A percentile compares a stretch with the other conserved stretches of the same genome.
Evolutionary conservation across 2,888 invertebrate species (phyloP).

Genomic region (Drosophila emarginata): DNA sequence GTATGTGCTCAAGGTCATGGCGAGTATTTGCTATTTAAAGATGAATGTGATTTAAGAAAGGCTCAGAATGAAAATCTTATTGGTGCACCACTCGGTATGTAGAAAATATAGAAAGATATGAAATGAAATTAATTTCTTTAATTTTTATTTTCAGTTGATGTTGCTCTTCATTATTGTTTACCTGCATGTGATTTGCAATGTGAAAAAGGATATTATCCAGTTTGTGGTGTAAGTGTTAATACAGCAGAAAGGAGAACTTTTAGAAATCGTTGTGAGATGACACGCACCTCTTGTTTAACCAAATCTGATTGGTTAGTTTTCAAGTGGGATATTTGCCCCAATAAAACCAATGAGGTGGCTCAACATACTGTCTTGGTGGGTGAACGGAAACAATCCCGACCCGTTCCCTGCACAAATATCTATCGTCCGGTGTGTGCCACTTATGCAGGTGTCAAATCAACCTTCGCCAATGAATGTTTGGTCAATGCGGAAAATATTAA

Average conservation of each 20-base stretch:
- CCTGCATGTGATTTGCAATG: conserved; percentile 64
- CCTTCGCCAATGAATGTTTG: conserved; percentile 75
- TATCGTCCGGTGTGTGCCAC: conserved; percentile 75
- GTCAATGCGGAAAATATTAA: conserved; percentile 73
- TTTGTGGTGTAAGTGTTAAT: conserved; percentile 60
- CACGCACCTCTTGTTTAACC: conserved; percentile 53
- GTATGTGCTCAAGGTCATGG: conserved; percentile 57
- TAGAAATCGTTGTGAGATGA: conserved; percentile 65
- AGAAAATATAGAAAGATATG: too few species aligned
- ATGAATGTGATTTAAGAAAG: conserved; percentile 66
- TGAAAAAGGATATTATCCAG: conserved; percentile 34
- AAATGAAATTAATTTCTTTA: too few species aligned
- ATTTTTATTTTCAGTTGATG: conserved; percentile 43
- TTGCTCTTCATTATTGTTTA: conserved; percentile 48
- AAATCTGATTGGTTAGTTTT: conserved; percentile 54
- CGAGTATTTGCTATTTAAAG: conserved; percentile 67
- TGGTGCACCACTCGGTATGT: conserved; percentile 52
- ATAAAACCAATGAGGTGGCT: background rate
- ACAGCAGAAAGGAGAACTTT: conserved; percentile 54
- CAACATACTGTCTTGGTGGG: conserved; percentile 36
- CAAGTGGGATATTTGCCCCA: conserved; percentile 50
- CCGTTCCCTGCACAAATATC: conserved; percentile 66
- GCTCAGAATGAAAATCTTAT: conserved; percentile 59
- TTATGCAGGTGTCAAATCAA: conserved; percentile 75
- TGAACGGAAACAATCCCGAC: conserved; percentile 37